A percentile compares a stretch with the other conserved stretches of the same genome.
Conservation (phyloP, 2,797 vertebrate genomes). For the Enteromius fasciolatus region DNA sequence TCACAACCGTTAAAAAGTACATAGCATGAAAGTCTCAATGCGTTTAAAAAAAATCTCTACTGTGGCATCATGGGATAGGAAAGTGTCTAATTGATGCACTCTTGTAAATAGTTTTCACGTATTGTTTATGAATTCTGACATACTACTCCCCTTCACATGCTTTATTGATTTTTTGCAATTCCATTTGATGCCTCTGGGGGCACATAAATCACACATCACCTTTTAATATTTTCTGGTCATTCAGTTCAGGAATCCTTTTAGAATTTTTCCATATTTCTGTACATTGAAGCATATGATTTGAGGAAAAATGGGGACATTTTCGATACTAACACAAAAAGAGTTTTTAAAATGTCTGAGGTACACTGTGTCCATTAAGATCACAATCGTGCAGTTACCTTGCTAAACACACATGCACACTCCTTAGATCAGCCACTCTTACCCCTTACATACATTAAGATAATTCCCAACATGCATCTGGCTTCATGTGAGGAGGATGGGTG, state of each 20-base stretch:
- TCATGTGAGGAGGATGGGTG: background rate
- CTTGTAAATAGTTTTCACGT: no score
- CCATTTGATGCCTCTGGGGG: background rate
- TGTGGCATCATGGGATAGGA: no score
- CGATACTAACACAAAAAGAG: background rate
- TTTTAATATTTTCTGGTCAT: background rate
- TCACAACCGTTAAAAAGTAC: background rate
- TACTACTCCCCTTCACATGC: background rate
- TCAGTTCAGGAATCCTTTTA: background rate
- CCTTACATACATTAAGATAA: slow-evolving; percentile 12
- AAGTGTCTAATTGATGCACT: no score
- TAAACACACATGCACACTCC: slow-evolving; percentile 1
- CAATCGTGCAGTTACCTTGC: slow-evolving; percentile 16
- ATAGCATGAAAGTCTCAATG: background rate
- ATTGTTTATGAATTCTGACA: background rate
- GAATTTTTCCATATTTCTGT: background rate
- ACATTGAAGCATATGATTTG: background rate
- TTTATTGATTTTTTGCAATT: background rate
- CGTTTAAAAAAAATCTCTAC: no score
- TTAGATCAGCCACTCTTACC: slow-evolving; percentile 21
- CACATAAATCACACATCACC: background rate
- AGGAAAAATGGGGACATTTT: background rate
- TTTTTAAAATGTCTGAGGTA: slow-evolving; percentile 2
- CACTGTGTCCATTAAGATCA: slow-evolving; percentile 17
- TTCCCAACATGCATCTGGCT: slow-evolving; percentile 27